Evolutionary conservation across 2,113 vertebrate species (phyloP).

Genomic region (Lophotis ruficrista): DNA sequence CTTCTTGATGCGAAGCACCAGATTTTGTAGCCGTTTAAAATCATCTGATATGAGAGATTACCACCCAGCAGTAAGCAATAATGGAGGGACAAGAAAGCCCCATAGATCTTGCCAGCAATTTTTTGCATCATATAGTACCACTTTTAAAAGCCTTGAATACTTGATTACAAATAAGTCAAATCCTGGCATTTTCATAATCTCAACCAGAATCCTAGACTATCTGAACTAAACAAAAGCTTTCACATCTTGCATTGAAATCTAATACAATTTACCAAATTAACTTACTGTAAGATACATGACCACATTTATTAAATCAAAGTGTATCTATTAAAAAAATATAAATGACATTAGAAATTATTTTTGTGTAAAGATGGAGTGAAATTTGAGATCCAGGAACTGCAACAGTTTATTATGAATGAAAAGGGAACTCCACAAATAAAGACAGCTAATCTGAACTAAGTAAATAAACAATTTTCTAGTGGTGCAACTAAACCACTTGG

Average conservation of each 20-base stretch:
- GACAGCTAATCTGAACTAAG: background rate
- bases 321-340: background rate
- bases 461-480: background rate
- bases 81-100: fast-evolving
- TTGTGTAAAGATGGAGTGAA: background rate
- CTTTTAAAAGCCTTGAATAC: background rate
- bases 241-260: background rate
- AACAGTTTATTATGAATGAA: background rate
- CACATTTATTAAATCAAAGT: background rate
- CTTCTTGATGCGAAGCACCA: background rate
- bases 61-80: background rate
- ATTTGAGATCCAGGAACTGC: background rate
- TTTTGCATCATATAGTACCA: fast-evolving
- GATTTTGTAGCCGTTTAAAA: background rate
- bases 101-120: background rate
- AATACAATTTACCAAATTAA: background rate
- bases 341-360: background rate
- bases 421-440: background rate
- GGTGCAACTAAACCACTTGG: background rate
- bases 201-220: background rate
- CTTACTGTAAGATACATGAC: background rate
- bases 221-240: background rate
- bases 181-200: background rate
- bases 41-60: background rate
- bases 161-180: background rate